phyloP scores from a whole-genome alignment of 2,888 invertebrate genomes.

The Phengaris arion region DNA sequence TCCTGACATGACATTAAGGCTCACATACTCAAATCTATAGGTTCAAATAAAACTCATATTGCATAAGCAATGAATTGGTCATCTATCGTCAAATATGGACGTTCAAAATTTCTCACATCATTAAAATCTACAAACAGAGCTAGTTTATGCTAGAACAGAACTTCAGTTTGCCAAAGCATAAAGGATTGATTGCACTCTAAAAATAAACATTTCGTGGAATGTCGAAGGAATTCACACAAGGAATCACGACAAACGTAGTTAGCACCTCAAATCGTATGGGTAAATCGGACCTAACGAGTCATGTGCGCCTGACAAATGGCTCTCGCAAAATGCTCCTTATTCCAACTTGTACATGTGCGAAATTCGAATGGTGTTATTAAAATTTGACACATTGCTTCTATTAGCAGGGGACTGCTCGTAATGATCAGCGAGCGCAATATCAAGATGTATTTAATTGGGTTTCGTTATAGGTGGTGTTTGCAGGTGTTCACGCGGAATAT shows the following conservation, averaged over 20 bases:
- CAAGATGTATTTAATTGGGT: constrained; percentile 74
- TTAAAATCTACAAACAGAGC: background rate
- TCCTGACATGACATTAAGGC: too few relatives aligned
- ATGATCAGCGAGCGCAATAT: constrained; percentile 64
- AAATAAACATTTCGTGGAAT: constrained; percentile 14
- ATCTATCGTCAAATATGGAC: background rate
- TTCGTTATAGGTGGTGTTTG: constrained; percentile 54
- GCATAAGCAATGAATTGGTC: too few relatives aligned
- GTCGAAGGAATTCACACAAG: constrained; percentile 34
- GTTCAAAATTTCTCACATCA: background rate
- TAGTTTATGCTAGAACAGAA: background rate
- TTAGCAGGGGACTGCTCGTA: constrained; percentile 50
- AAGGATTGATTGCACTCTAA: background rate
- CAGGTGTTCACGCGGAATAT: constrained; percentile 69
- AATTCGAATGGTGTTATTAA: constrained; percentile 29
- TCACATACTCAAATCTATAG: too few relatives aligned
- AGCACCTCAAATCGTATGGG: constrained; percentile 39
- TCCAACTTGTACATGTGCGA: constrained; percentile 22
- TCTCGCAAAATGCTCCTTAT: constrained; percentile 33
- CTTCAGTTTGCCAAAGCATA: constrained; percentile 7
- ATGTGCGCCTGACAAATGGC: constrained; percentile 34
- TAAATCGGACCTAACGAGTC: constrained; percentile 43
- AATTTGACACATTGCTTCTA: constrained; percentile 37
- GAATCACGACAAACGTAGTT: constrained; percentile 41
- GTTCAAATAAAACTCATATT: too few relatives aligned